These are phyloP conservation scores for Heloderma charlesbogerti DNA, from an alignment of 2,113 vertebrate genomes.

Conservation along the genomic window DNA sequence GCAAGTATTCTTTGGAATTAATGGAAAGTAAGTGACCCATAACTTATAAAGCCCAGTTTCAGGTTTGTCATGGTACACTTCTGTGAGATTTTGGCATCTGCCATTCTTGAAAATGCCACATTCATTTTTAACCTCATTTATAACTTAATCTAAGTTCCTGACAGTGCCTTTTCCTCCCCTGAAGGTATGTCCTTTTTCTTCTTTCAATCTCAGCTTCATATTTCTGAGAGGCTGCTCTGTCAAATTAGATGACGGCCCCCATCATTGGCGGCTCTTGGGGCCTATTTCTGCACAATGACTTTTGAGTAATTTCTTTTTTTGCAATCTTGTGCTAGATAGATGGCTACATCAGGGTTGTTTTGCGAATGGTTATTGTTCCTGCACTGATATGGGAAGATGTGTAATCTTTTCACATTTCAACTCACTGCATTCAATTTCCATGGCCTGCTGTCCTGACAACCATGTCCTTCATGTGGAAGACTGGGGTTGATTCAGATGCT, in stretches of 20 bases:
- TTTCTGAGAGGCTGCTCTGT: not conserved
- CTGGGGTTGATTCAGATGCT: not conserved
- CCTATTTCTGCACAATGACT: not conserved
- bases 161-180: not conserved
- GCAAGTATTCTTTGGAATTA: too few relatives aligned
- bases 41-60: not conserved
- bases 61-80: not conserved
- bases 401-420: slow-evolving; percentile 11
- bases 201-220: not conserved
- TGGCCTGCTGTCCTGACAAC: not conserved
- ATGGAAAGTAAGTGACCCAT: not conserved
- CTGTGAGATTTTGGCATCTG: not conserved
- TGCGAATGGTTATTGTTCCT: not conserved
- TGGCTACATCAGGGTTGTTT: not conserved
- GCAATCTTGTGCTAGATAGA: not conserved
- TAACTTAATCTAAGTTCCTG: not conserved
- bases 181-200: not conserved
- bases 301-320: not conserved
- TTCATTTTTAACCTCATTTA: not conserved
- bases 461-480: not conserved
- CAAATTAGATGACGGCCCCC: not conserved
- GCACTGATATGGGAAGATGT: not conserved
- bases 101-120: not conserved
- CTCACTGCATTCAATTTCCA: not conserved
- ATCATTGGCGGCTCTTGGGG: not conserved